Conservation (phyloP, 2,113 vertebrate species). For the Orientallactaga bullata region DNA sequence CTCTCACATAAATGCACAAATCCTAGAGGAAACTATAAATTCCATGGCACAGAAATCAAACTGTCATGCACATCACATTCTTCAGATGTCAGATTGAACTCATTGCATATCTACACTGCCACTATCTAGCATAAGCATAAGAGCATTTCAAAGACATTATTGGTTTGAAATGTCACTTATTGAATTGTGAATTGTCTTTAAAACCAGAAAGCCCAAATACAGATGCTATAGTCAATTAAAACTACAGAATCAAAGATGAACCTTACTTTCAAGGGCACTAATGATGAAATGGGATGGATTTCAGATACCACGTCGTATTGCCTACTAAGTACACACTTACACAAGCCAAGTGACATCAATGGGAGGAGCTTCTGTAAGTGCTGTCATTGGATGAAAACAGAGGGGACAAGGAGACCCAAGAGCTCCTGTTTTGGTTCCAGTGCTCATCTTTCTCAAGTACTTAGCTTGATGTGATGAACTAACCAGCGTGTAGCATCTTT, state of each 20-base stretch:
- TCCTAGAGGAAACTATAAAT: slow-evolving; percentile 63
- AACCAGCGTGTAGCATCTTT: neutral
- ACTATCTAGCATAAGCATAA: slow-evolving; percentile 32
- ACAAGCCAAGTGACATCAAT: neutral
- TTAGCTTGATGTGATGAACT: neutral
- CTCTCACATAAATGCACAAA: slow-evolving; percentile 62
- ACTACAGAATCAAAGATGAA: slow-evolving; percentile 61
- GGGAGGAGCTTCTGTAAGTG: neutral
- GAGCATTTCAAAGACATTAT: slow-evolving; percentile 52
- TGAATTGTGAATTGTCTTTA: slow-evolving; percentile 53
- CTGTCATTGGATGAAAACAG: slow-evolving; percentile 51
- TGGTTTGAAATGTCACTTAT: slow-evolving; percentile 79
- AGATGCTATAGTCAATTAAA: slow-evolving; percentile 64
- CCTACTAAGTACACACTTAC: slow-evolving; percentile 2
- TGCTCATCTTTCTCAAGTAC: slow-evolving; percentile 16
- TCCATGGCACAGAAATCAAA: slow-evolving; percentile 52
- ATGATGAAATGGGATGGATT: slow-evolving; percentile 52
- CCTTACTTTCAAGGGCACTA: neutral
- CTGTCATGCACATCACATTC: slow-evolving; percentile 30
- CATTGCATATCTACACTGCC: neutral
- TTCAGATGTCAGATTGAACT: slow-evolving; percentile 65
- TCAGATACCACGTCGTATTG: slow-evolving; percentile 54
- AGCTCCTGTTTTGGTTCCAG: neutral
- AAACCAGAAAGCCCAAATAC: slow-evolving; percentile 56
- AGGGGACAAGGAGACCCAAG: neutral